Percentiles rank a stretch among this genome's conserved stretches.
phyloP scores from a whole-genome alignment of 2,113 vertebrate genomes.

The Ictalurus furcatus region DNA sequence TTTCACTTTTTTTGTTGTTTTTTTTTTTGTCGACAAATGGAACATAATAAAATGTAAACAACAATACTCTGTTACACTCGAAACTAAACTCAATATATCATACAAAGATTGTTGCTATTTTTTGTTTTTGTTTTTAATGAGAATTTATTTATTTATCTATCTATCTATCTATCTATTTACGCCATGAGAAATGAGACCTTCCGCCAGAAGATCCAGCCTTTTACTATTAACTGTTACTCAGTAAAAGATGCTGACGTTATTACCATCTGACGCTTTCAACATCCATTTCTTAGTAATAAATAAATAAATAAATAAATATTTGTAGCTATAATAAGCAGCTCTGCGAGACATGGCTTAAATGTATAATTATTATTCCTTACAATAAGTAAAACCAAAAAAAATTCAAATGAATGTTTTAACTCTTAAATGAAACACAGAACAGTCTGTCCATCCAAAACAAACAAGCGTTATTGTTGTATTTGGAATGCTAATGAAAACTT shows the following conservation, averaged over 20 bases:
- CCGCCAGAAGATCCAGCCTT: neutral
- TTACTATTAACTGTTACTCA: neutral
- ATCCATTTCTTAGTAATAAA: neutral
- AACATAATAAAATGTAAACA: neutral
- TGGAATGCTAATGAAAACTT: neutral
- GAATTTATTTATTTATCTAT: too few relatives aligned
- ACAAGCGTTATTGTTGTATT: neutral
- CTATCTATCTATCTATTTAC: neutral
- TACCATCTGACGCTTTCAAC: neutral
- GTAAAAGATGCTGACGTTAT: neutral
- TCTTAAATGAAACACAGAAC: neutral
- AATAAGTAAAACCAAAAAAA: neutral
- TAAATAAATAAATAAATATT: neutral
- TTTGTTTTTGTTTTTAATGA: neutral
- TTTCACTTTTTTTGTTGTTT: neutral
- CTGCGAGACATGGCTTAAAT: neutral
- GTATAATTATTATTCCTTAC: neutral
- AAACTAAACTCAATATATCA: neutral
- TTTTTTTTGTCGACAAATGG: neutral
- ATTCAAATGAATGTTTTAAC: neutral
- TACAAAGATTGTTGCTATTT: neutral
- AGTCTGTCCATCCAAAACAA: neutral
- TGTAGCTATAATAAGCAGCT: neutral
- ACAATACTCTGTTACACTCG: neutral
- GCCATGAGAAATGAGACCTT: neutral